phyloP scores from a whole-genome alignment of 2,113 vertebrate genomes.

The Thermophis baileyi region DNA sequence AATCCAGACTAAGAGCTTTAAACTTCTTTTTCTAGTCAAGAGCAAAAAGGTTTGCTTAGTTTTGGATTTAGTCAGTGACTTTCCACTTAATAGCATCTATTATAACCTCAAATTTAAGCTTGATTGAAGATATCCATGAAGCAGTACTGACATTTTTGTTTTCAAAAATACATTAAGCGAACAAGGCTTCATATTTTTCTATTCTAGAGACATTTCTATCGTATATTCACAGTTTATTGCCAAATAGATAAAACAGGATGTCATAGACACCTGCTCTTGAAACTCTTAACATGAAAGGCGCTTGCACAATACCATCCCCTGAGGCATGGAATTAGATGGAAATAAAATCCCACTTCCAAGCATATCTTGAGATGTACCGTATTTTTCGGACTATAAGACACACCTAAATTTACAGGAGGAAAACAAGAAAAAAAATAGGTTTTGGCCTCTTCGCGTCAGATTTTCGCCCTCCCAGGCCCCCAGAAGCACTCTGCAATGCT shows the following conservation, averaged over 20 bases:
- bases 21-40: neutral
- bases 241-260: neutral
- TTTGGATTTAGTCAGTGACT: neutral
- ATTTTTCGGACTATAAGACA: too few species aligned
- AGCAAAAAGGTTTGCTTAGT: neutral
- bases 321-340: neutral
- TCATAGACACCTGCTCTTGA: neutral
- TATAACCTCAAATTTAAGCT: neutral
- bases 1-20: neutral
- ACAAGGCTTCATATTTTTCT: neutral
- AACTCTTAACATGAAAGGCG: neutral
- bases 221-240: neutral
- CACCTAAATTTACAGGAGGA: too few species aligned
- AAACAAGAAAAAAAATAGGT: too few species aligned
- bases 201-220: neutral
- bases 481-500: too few species aligned
- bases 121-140: neutral
- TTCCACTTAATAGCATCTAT: neutral
- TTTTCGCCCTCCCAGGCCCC: too few species aligned
- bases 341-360: neutral
- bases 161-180: neutral
- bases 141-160: neutral
- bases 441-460: too few species aligned
- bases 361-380: neutral
- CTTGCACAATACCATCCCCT: neutral